A percentile compares a stretch with the other conserved stretches of the same genome.
Evolutionary conservation across 2,797 vertebrate genomes (phyloP).

Genomic region (Characodon lateralis): DNA sequence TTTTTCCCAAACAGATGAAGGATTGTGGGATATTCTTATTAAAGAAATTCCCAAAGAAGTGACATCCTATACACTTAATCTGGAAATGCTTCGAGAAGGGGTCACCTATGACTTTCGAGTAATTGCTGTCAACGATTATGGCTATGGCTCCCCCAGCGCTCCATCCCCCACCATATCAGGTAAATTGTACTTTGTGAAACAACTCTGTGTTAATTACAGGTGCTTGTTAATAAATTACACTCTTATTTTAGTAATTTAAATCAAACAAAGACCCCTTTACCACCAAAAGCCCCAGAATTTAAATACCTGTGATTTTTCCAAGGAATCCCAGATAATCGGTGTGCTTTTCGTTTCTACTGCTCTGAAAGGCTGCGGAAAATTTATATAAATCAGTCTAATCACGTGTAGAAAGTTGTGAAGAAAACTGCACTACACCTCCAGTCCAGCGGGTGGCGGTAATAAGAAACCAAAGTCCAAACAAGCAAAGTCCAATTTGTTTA

Average conservation of each 20-base stretch:
- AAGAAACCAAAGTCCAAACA: no score
- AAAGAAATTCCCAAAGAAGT: slow-evolving; percentile 98
- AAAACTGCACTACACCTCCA: no score
- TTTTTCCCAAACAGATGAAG: slow-evolving; percentile 85
- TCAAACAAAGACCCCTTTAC: neutral
- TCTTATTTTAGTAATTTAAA: neutral
- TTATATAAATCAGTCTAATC: no score
- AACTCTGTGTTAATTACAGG: neutral
- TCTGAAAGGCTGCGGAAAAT: no score
- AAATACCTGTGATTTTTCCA: no score
- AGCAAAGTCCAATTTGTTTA: no score
- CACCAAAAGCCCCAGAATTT: no score
- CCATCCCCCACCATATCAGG: slow-evolving; percentile 96
- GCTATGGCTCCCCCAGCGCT: slow-evolving; percentile 93
- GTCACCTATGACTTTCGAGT: slow-evolving; percentile 97
- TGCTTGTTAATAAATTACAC: neutral
- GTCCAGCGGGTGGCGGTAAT: no score
- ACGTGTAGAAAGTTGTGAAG: no score
- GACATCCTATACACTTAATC: slow-evolving; percentile 95
- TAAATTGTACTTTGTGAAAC: slow-evolving; percentile 42
- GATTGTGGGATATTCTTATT: slow-evolving; percentile 97
- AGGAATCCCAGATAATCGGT: no score
- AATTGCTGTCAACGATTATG: slow-evolving; percentile 95
- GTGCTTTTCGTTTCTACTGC: no score
- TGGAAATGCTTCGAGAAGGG: slow-evolving; percentile 92